Base-by-base conservation (phyloP, 1,140 invertebrate species). In the Orius laevigatus region DNA sequence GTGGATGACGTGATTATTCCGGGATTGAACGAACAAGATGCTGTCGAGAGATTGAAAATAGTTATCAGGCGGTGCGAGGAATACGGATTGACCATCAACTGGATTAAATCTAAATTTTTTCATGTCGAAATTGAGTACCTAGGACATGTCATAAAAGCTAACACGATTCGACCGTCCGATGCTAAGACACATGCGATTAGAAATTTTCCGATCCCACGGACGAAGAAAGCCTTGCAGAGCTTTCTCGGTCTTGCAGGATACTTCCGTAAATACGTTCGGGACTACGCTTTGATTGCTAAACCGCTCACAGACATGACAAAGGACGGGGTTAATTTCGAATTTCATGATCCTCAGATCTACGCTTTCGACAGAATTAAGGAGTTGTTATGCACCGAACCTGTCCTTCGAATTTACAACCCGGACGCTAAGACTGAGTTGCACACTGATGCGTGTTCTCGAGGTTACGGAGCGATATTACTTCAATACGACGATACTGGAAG, bases 71-170 rank as follows among this genome's bases (percentile, higher is more conserved):
- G 41, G 3, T 54, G 62, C 10, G 47, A 43, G 2, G 48, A 63
- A 0, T 61, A 62, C 57, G 63, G 60, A 3, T 52, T 66, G 40
- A 32, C 56, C 16, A 54, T 65, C 0, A 63, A 62, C 18, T 56
- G 57, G 58, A 61, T 63, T 43, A 68, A 67, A 51, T 59, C 58
- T 25, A 32, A 60, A 8, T 55, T 66, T 41, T 14, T 65, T 14
- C 15, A 52, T 15, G 44, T n/a, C 10, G 33, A 51, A 33, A 50
- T 65, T 3, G 57, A 64, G 46, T 66, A 58, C 55, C 51, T 67
- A 15, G 61, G 63, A 5, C 40, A 52, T 33, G 49, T 55, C 2
- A 50, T 60, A 2, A 57, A 57, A n/a, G 47, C 49, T 36, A 59
- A 60, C 31, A 34, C 44, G 16, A 38, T 38, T 38, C n/a, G n/a